Evolutionary conservation across 2,113 vertebrate genomes (phyloP).

Genomic region (Chaenogobius annularis): DNA sequence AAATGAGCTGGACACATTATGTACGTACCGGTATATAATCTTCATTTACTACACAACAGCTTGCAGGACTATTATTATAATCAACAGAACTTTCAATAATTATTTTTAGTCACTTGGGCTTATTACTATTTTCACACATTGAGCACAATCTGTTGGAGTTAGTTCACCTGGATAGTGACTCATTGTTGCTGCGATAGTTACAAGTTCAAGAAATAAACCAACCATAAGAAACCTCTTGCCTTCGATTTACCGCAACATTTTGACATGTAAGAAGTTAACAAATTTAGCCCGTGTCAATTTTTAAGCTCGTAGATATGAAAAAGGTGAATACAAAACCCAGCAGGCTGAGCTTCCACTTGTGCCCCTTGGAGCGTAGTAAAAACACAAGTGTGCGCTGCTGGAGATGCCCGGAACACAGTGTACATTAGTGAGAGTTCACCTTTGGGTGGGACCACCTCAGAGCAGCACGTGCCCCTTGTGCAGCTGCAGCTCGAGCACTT

Average conservation of each 20-base stretch:
- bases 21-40: conserved; percentile 38
- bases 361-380: conserved; percentile 34
- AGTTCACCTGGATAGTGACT: conserved; percentile 39
- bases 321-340: conserved; percentile 8
- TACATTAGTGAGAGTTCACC: conserved; percentile 48
- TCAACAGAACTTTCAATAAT: conserved; percentile 21
- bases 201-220: conserved; percentile 25
- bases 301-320: conserved; percentile 8
- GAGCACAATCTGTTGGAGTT: conserved; percentile 15
- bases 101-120: conserved; percentile 29
- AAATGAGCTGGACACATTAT: conserved; percentile 60
- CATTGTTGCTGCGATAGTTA: conserved; percentile 27
- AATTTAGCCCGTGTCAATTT: conserved; percentile 18
- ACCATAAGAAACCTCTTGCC: conserved; percentile 26
- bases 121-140: conserved; percentile 29
- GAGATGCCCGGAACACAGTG: conserved; percentile 17
- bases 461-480: conserved; percentile 29
- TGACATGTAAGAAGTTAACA: conserved; percentile 10
- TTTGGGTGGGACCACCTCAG: conserved; percentile 36
- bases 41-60: conserved; percentile 61
- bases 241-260: background rate
- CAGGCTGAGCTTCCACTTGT: conserved; percentile 18
- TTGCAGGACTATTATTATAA: conserved; percentile 63
- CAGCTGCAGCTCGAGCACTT: background rate
- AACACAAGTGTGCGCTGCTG: conserved; percentile 30